These are phyloP conservation scores for Drosophila ustulata DNA, from an alignment of 2,888 invertebrate species.

Conservation along the genomic window DNA sequence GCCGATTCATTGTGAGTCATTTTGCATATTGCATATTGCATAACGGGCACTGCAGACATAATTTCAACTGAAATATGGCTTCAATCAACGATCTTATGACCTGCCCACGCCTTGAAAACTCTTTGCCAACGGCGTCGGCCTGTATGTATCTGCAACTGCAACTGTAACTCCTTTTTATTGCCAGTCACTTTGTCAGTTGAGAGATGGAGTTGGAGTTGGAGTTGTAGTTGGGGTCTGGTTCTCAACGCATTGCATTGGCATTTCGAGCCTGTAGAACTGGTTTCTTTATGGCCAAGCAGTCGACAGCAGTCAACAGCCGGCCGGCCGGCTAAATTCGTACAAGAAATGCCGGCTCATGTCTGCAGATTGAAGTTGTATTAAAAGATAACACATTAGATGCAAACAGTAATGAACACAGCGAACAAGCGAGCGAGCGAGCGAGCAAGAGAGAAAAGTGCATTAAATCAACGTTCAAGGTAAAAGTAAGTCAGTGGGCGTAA, in stretches of 20 bases:
- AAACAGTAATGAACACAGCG: not conserved
- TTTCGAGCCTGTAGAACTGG: conserved; percentile 59
- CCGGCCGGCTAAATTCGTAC: conserved; percentile 69
- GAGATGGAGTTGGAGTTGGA: not conserved
- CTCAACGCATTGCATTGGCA: conserved; percentile 34
- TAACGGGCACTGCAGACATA: conserved; percentile 32
- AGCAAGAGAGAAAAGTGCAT: conserved; percentile 52
- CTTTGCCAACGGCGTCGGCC: conserved; percentile 10
- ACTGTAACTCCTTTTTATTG: conserved; percentile 56
- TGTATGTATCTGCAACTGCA: conserved; percentile 20
- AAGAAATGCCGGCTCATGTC: conserved; percentile 63
- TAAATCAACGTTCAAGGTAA: conserved; percentile 56
- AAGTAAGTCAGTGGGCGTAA: conserved; percentile 76
- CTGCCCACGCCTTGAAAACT: conserved; percentile 61
- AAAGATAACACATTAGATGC: conserved; percentile 76
- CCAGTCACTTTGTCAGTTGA: conserved; percentile 35
- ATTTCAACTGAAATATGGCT: conserved; percentile 59
- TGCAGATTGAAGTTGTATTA: conserved; percentile 72
- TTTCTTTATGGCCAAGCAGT: conserved; percentile 40
- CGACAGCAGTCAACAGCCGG: not conserved
- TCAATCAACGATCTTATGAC: conserved; percentile 60
- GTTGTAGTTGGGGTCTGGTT: conserved; percentile 29
- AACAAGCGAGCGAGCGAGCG: no score
- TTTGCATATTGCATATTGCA: conserved; percentile 64
- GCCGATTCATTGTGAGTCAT: conserved; percentile 57